These are phyloP conservation scores for Acipenser transmontanus DNA, from an alignment of 2,797 vertebrate genomes.

Conservation along the genomic window DNA sequence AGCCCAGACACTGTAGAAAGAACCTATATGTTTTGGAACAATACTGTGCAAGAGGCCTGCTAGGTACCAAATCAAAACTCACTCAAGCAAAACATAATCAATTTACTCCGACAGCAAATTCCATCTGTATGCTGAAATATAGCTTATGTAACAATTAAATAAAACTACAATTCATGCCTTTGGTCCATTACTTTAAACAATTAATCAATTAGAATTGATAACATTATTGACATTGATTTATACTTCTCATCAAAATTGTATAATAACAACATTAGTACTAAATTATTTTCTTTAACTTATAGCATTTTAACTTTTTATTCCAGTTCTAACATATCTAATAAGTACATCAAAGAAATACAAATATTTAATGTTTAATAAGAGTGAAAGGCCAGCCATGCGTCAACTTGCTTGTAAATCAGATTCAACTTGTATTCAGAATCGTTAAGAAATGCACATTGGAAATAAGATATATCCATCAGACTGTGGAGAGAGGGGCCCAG, in stretches of 20 bases:
- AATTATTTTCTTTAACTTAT: no score
- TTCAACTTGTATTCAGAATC: conserved; percentile 36
- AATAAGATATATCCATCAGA: conserved; percentile 32
- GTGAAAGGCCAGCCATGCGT: conserved; percentile 36
- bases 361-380: conserved; percentile 35
- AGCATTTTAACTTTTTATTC: no score
- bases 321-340: conserved; percentile 26
- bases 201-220: no score
- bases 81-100: conserved; percentile 43
- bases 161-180: no score
- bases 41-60: conserved; percentile 48
- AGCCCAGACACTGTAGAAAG: conserved; percentile 56
- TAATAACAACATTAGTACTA: no score
- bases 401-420: conserved; percentile 33
- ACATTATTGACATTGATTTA: no score
- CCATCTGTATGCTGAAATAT: conserved; percentile 46
- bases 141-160: conserved; percentile 10
- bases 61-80: conserved; percentile 55
- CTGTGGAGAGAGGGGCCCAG: conserved; percentile 31
- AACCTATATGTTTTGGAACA: conserved; percentile 57
- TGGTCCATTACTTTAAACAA: no score
- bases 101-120: conserved; percentile 41
- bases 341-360: conserved; percentile 35
- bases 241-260: no score
- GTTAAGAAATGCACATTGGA: conserved; percentile 39